Evolutionary conservation across 1,140 invertebrate species (phyloP).

Genomic region (Drosophila malerkotliana): DNA sequence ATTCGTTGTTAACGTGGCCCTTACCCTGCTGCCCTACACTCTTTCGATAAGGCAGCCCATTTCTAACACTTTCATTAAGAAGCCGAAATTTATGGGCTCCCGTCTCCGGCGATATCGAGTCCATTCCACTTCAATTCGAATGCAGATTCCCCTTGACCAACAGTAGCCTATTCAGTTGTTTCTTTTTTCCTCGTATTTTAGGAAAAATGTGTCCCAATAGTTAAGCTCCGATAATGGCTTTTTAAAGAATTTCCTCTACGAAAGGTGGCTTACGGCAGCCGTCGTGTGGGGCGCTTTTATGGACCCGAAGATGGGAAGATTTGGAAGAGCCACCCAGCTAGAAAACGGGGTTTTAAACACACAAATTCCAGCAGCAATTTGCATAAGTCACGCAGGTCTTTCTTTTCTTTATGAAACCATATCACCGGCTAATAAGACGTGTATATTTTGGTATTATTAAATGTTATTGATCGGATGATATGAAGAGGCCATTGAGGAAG

Average conservation of each 20-base stretch:
- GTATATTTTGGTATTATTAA: constrained; percentile 49
- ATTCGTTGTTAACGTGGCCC: constrained; percentile 17
- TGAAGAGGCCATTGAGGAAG: constrained; percentile 11
- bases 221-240: constrained; percentile 75
- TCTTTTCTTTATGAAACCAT: constrained; percentile 28
- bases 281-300: constrained; percentile 54
- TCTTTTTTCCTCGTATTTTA: background rate
- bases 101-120: constrained; percentile 41
- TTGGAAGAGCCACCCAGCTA: constrained; percentile 57
- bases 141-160: constrained; percentile 58
- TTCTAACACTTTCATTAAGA: constrained; percentile 69
- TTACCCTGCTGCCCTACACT: background rate
- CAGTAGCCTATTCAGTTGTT: constrained; percentile 58
- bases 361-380: constrained; percentile 56
- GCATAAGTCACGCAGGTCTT: constrained; percentile 45
- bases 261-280: constrained; percentile 52
- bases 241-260: constrained; percentile 71
- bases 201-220: constrained; percentile 59
- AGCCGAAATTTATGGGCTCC: constrained; percentile 66
- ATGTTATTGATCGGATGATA: constrained; percentile 46
- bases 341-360: constrained; percentile 55
- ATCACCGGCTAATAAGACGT: constrained; percentile 45
- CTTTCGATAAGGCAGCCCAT: constrained; percentile 45
- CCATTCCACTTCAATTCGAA: constrained; percentile 78
- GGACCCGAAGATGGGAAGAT: constrained; percentile 4